A percentile compares a stretch with the other conserved stretches of the same genome.
phyloP scores from a whole-genome alignment of 2,113 vertebrate genomes.

The Paradisaea rubra region DNA sequence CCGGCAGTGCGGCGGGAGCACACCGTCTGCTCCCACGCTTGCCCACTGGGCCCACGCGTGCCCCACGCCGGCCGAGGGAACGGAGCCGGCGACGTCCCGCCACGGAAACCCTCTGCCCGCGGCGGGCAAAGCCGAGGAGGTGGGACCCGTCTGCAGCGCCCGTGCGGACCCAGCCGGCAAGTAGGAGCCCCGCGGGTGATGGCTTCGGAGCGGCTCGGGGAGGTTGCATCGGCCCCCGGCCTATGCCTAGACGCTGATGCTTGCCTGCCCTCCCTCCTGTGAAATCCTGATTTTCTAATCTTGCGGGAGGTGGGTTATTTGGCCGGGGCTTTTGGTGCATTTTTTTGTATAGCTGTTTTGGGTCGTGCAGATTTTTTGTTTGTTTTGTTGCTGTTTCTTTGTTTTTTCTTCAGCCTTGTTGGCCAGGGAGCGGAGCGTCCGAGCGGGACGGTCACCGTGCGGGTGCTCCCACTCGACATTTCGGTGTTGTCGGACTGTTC shows the following conservation, averaged over 20 bases:
- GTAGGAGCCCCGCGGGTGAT: accelerated
- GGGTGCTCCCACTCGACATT: background rate
- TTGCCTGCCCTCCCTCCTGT: background rate
- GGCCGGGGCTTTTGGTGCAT: accelerated
- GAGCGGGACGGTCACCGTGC: accelerated
- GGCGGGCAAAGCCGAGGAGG: too few species aligned
- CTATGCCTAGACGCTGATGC: accelerated
- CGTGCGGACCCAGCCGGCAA: accelerated
- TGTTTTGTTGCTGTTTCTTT: background rate
- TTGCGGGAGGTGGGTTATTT: background rate
- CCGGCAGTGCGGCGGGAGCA: background rate
- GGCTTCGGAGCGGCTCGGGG: too few species aligned
- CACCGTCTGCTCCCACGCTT: background rate
- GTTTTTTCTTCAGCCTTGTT: background rate
- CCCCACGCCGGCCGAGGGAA: background rate
- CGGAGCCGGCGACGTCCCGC: accelerated
- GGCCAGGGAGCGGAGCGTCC: accelerated
- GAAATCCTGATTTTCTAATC: background rate
- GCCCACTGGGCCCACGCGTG: background rate
- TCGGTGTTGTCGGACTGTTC: accelerated
- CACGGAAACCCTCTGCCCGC: background rate
- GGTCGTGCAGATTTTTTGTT: too few species aligned
- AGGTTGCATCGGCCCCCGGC: accelerated
- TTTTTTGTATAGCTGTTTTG: too few species aligned
- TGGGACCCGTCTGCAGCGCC: accelerated